Conservation (phyloP, 1,140 invertebrate genomes). For the Orchesella cincta region DNA sequence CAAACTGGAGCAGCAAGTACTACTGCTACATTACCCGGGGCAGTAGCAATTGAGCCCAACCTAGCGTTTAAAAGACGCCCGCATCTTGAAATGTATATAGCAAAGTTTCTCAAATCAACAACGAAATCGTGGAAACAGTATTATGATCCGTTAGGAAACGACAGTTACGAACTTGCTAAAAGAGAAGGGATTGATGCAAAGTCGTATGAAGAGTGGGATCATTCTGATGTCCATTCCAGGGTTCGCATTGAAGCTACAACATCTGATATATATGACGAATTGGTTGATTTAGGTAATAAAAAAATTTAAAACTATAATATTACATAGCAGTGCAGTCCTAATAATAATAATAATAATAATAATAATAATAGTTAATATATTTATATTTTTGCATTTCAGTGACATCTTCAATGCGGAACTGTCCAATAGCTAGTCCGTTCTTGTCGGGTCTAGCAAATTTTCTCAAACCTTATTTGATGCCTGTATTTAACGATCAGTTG, state of each 20-base stretch:
- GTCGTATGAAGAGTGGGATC: conserved; percentile 37
- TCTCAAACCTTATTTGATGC: conserved; percentile 38
- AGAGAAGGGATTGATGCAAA: conserved; percentile 38
- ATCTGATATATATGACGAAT: conserved; percentile 37
- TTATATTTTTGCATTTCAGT: conserved; percentile 33
- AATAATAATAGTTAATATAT: not conserved
- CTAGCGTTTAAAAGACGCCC: conserved; percentile 17
- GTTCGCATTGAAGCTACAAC: conserved; percentile 12
- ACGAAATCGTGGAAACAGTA: conserved; percentile 5
- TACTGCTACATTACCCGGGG: not conserved
- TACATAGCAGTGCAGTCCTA: not conserved
- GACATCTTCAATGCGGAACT: conserved; percentile 28
- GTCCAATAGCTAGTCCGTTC: conserved; percentile 29
- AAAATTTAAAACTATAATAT: conserved; percentile 20
- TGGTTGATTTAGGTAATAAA: conserved; percentile 33
- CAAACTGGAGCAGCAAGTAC: not conserved
- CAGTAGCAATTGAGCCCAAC: not conserved
- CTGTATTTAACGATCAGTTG: conserved; percentile 29
- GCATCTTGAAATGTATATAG: conserved; percentile 8
- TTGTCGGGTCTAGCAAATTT: conserved; percentile 34
- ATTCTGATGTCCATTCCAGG: conserved; percentile 28
- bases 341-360: conserved; percentile 7
- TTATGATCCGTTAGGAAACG: not conserved
- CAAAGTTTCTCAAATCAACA: not conserved
- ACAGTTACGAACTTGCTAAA: not conserved